Conservation (phyloP, 1,140 invertebrate genomes). For the Drosophila repletoides region DNA sequence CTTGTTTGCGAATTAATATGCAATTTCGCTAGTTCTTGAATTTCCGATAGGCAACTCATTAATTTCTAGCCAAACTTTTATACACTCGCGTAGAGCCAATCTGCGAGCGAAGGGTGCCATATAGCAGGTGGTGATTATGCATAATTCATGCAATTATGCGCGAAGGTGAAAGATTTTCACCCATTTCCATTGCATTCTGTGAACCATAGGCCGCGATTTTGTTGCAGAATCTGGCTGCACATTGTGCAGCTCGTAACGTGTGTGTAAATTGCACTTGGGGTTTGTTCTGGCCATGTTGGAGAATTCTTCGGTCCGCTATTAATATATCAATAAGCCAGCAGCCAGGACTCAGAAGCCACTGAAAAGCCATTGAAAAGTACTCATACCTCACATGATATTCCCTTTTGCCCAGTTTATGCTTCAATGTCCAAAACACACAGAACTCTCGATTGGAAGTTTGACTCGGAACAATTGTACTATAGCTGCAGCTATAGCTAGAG, state of each 20-base stretch:
- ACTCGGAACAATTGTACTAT: slow-evolving; percentile 21
- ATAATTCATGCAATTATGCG: slow-evolving; percentile 68
- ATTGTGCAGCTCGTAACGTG: background rate
- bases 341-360: background rate
- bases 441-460: slow-evolving; percentile 34
- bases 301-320: background rate
- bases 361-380: slow-evolving; percentile 19
- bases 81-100: too few species aligned
- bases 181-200: background rate
- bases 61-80: too few species aligned
- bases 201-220: background rate
- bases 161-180: background rate
- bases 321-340: slow-evolving; percentile 12
- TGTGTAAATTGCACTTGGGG: slow-evolving; percentile 15
- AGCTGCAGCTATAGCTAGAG: slow-evolving; percentile 1
- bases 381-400: slow-evolving; percentile 25
- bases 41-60: too few species aligned
- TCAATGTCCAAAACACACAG: slow-evolving; percentile 36
- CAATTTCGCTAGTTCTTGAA: too few species aligned
- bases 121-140: slow-evolving; percentile 11
- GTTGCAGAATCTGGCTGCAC: background rate
- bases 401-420: slow-evolving; percentile 17
- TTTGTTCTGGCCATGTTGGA: background rate
- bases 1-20: too few species aligned
- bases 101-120: background rate